phyloP scores from a whole-genome alignment of 2,797 vertebrate genomes.

The Muscicapa comitata region DNA sequence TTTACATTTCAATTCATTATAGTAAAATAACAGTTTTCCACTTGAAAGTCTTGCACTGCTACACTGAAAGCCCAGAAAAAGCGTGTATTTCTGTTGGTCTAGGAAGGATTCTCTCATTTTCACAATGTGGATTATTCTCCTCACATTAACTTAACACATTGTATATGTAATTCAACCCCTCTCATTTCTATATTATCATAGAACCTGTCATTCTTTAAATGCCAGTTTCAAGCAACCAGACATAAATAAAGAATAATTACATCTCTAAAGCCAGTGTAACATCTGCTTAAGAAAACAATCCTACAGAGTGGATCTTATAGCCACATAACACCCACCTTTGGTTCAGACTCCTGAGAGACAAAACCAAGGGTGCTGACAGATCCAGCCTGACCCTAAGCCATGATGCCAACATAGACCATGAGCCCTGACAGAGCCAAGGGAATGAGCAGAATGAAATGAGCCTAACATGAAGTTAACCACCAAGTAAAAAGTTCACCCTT shows the following conservation, averaged over 20 bases:
- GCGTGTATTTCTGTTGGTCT: not conserved
- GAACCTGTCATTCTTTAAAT: slow-evolving; percentile 35
- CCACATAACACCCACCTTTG: not conserved
- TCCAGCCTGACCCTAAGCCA: not conserved
- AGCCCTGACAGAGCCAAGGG: not conserved
- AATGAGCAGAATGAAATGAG: not conserved
- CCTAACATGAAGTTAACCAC: not conserved
- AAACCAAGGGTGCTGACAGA: not conserved
- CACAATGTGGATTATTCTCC: not conserved
- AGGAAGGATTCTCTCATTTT: slow-evolving; percentile 9
- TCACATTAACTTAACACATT: not conserved
- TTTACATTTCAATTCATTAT: slow-evolving; percentile 71
- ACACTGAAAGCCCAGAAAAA: slow-evolving; percentile 21
- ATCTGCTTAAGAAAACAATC: slow-evolving; percentile 32
- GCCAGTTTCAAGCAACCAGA: slow-evolving; percentile 20
- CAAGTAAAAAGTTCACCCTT: not conserved
- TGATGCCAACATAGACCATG: not conserved
- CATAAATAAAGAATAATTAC: slow-evolving; percentile 55
- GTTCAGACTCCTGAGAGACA: not conserved
- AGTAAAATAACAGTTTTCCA: slow-evolving; percentile 72
- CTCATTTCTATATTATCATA: not conserved
- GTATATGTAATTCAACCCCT: not conserved
- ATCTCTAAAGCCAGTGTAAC: slow-evolving; percentile 11
- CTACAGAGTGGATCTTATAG: not conserved
- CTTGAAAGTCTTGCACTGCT: slow-evolving; percentile 57